phyloP scores from a whole-genome alignment of 1,140 invertebrate genomes.

The Drosophila kanapiae region DNA sequence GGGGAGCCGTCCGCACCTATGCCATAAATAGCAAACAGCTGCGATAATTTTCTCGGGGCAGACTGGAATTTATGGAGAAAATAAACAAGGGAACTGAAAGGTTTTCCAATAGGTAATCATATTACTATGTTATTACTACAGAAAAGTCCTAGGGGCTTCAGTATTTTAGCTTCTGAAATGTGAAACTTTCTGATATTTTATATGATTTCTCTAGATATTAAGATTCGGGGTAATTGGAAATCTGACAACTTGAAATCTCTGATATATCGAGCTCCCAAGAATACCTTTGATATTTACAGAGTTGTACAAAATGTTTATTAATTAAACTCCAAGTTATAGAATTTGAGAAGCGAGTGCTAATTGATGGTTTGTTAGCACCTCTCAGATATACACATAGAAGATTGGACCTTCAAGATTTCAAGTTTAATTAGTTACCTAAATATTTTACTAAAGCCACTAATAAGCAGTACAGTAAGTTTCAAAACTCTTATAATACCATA shows the following conservation, averaged over 20 bases:
- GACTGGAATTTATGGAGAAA: constrained; percentile 43
- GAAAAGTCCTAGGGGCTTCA: not conserved
- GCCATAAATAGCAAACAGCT: constrained; percentile 69
- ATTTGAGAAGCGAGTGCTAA: constrained; percentile 27
- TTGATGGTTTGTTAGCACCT: constrained; percentile 30
- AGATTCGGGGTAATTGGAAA: not conserved
- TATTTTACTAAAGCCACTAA: not conserved
- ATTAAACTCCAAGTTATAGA: constrained; percentile 6
- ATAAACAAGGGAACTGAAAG: constrained; percentile 13
- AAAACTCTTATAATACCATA: not conserved
- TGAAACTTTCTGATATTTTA: not conserved
- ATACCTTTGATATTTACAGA: not conserved
- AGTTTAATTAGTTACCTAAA: constrained; percentile 32
- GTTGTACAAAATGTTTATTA: not conserved
- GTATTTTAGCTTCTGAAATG: not conserved
- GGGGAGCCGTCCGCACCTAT: constrained; percentile 51
- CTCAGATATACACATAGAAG: not conserved
- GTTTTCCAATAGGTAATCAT: constrained; percentile 6
- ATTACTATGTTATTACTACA: not conserved
- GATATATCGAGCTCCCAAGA: not conserved
- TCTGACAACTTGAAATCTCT: not conserved
- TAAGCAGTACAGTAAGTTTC: constrained; percentile 6
- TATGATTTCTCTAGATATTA: not conserved
- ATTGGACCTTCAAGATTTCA: constrained; percentile 16
- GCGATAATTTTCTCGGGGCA: constrained; percentile 48